Percentiles rank a stretch among this genome's conserved stretches.
Evolutionary conservation across 2,888 invertebrate species (phyloP).

Genomic region (Melieria crassipennis): DNA sequence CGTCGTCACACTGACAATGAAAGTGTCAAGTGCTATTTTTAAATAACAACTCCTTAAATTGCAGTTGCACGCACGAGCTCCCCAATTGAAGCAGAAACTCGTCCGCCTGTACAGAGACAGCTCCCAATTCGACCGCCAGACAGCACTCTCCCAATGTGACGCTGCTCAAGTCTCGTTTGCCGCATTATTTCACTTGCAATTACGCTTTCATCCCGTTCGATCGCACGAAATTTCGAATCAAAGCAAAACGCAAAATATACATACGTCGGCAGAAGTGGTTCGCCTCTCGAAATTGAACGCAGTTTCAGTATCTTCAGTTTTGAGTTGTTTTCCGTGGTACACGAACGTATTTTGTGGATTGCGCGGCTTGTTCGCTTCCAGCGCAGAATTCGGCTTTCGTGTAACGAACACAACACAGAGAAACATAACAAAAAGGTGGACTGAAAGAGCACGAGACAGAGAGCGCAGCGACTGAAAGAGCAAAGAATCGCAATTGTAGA

Average conservation of each 20-base stretch:
- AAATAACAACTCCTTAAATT: too few relatives aligned
- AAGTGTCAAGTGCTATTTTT: too few relatives aligned
- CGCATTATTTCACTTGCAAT: too few relatives aligned
- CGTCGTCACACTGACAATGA: too few relatives aligned
- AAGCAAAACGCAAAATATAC: constrained; percentile 4
- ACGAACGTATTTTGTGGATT: constrained; percentile 38
- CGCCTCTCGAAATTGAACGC: constrained; percentile 33
- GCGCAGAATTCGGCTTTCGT: background rate
- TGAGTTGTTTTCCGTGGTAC: constrained; percentile 46
- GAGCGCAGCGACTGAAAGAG: background rate
- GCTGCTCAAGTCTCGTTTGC: too few relatives aligned
- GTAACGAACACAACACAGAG: background rate
- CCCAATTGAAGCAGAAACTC: too few relatives aligned
- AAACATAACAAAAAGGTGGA: background rate
- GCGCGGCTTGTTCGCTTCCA: constrained; percentile 10
- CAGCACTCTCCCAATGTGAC: too few relatives aligned
- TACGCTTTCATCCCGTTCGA: background rate
- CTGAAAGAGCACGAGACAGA: background rate
- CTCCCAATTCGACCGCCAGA: too few relatives aligned
- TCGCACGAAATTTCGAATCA: constrained; percentile 8
- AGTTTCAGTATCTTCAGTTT: constrained; percentile 43
- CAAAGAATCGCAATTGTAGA: too few relatives aligned
- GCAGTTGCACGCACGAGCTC: too few relatives aligned
- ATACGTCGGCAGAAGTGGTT: constrained; percentile 29
- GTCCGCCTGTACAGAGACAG: too few relatives aligned